phyloP scores from a whole-genome alignment of 2,888 invertebrate genomes.

The Iphiclides podalirius region DNA sequence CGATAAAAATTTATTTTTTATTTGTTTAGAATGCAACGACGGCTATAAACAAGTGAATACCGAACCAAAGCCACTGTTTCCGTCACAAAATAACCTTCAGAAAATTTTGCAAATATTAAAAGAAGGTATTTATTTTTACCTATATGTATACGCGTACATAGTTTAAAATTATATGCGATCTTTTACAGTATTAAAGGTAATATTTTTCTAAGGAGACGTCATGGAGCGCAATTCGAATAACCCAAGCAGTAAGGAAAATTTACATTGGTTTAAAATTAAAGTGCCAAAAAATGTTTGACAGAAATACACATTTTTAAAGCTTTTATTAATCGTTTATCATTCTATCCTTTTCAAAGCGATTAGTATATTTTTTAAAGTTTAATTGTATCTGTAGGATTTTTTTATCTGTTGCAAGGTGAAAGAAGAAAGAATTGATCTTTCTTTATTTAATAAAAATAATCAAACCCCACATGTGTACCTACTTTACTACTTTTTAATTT shows the following conservation, averaged over 20 bases:
- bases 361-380: too few species aligned
- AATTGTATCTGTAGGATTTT: too few species aligned
- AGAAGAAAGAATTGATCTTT: too few species aligned
- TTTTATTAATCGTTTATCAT: too few species aligned
- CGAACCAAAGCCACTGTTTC: background rate
- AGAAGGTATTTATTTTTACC: slow-evolving; percentile 32
- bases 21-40: slow-evolving; percentile 18
- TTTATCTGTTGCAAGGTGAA: too few species aligned
- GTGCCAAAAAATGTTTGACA: slow-evolving; percentile 42
- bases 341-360: too few species aligned
- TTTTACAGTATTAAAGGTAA: background rate
- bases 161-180: background rate
- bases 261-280: slow-evolving; percentile 60
- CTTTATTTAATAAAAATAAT: too few species aligned
- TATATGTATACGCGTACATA: background rate
- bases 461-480: too few species aligned
- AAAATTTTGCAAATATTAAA: slow-evolving; percentile 35
- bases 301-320: too few species aligned
- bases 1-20: slow-evolving; percentile 7
- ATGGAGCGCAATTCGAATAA: slow-evolving; percentile 36
- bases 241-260: slow-evolving; percentile 33
- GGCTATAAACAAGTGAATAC: background rate
- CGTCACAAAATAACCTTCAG: slow-evolving; percentile 26
- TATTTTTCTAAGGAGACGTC: slow-evolving; percentile 40
- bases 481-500: too few species aligned